Percentiles rank a stretch among this genome's conserved stretches.
Evolutionary conservation across 2,888 invertebrate genomes (phyloP).

Genomic region (Nomada ruficornis): DNA sequence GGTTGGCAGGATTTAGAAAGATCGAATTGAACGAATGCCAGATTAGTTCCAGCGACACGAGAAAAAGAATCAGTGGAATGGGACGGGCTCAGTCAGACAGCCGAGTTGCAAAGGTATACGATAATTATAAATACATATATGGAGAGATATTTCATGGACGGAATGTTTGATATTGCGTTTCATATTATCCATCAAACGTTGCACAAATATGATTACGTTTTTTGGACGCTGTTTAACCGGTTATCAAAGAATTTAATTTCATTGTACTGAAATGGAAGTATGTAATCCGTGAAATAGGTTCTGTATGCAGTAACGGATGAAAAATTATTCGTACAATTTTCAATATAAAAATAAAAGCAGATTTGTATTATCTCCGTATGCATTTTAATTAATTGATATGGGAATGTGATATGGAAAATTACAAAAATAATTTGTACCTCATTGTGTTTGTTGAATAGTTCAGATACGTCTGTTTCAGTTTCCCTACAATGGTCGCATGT

Average conservation of each 20-base stretch:
- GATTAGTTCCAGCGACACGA: constrained; percentile 43
- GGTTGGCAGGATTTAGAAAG: constrained; percentile 5
- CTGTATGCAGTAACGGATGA: no score
- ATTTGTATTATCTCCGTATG: no score
- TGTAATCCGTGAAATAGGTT: no score
- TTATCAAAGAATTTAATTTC: no score
- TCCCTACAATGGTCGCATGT: no score
- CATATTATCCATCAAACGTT: neutral
- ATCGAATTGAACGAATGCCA: constrained; percentile 54
- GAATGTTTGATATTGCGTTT: neutral
- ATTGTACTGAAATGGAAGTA: no score
- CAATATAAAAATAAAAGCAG: no score
- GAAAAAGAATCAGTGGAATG: constrained; percentile 46
- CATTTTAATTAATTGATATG: no score
- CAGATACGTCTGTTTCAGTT: neutral
- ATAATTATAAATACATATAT: constrained; percentile 1
- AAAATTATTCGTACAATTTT: no score
- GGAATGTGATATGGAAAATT: no score
- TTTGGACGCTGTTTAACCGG: neutral
- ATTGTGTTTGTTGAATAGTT: no score
- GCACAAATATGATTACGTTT: neutral
- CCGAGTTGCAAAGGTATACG: constrained; percentile 14
- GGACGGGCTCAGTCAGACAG: constrained; percentile 17
- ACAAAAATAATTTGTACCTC: no score
- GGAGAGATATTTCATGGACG: constrained; percentile 10